These are phyloP conservation scores for Biston stratarius DNA, from an alignment of 2,888 invertebrate species.

Conservation along the genomic window DNA sequence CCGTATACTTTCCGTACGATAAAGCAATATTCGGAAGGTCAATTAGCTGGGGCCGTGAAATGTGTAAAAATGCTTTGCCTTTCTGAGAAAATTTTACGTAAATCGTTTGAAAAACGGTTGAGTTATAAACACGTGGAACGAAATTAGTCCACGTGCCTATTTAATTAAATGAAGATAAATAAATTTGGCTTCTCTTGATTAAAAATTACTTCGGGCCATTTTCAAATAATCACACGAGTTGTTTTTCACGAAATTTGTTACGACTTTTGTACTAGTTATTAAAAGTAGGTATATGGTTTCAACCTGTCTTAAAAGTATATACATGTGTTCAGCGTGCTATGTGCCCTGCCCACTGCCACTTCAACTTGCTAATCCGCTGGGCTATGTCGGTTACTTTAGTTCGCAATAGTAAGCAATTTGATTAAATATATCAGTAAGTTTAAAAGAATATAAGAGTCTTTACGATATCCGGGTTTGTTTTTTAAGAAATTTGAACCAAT, in stretches of 20 bases:
- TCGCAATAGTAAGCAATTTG: no score
- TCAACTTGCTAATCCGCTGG: no score
- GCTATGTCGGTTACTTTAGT: no score
- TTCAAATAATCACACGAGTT: no score
- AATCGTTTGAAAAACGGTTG: not conserved
- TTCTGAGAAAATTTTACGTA: not conserved
- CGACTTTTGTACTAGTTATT: no score
- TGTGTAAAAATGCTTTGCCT: not conserved
- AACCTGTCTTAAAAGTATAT: no score
- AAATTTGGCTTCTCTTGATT: not conserved
- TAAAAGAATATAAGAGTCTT: not conserved
- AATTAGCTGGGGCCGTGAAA: not conserved
- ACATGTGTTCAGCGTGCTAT: no score
- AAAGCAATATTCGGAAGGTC: conserved; percentile 13
- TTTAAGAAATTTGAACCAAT: not conserved
- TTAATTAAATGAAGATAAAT: not conserved
- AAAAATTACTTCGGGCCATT: no score
- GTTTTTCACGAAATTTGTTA: no score
- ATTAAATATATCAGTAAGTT: no score
- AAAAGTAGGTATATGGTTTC: no score
- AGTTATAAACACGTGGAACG: not conserved
- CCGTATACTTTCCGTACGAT: not conserved
- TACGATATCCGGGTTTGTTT: not conserved
- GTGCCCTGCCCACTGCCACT: no score
- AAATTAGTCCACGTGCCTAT: not conserved